Evolutionary conservation across 2,888 invertebrate genomes (phyloP), one percentile per base, ranked within the genome.

Genomic region (Syrphus vitripennis): DNA sequence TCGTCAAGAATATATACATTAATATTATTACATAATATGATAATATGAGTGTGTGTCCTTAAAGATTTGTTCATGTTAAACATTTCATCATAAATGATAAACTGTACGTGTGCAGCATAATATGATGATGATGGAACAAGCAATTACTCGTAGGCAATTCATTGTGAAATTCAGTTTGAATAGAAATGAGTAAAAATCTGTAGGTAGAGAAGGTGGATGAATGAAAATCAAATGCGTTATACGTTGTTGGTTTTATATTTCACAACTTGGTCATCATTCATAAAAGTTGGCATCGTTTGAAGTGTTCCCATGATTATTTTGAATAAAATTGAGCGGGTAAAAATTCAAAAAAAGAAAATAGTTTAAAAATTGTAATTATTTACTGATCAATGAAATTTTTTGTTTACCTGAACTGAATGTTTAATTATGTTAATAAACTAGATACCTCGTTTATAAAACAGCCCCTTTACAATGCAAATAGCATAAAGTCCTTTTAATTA

Each of bases 71-170:
- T 3, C 1, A 34, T 21, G 19, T 37, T n/a, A n/a, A 34, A 59
- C 37, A 59, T 59, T 59, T 59, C 57, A 59, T 10, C 34, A 59
- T 59, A 59, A 59, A 59, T 21, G 21, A 21, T 34, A 34, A 59
- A 34, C 6, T 34, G n/a, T 21, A 59, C 57, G 57, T 59, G 57
- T 34, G 6, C 57, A 34, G 57, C 12, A 50, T 34, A 10, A 10
- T 34, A 34, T 34, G 34, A 10, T 34, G 10, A 19, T 34, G 19
- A 34, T 31, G 57, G 4, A 57, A 57, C 31, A 1, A 29, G 21
- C 19, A n/a, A 37, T 59, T 21, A 37, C 16, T 59, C 21, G 16
- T 19, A 59, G 57, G 57, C 34, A 19, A 34, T 34, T 59, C 7
- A 21, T 59, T 59, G 57, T 37, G 57, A 37, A 34, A 59, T 59